Conservation (phyloP, 2,797 vertebrate species). For the Schizothorax lantsangensis region DNA sequence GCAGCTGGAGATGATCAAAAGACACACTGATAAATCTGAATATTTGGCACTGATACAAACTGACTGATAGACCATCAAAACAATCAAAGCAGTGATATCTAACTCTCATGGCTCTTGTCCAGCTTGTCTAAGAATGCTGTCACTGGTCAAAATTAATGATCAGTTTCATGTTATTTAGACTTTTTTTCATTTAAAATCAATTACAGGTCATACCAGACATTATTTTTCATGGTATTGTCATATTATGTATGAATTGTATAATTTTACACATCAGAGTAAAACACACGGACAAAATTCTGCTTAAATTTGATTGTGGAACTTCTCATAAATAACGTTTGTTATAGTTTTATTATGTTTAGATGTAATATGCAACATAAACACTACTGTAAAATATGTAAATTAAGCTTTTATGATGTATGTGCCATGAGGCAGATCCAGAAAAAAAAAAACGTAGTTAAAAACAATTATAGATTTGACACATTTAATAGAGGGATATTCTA, state of each 20-base stretch:
- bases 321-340: not conserved
- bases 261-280: not conserved
- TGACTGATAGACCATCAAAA: constrained; percentile 42
- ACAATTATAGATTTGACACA: constrained; percentile 41
- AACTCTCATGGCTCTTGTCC: not conserved
- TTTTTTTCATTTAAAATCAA: not conserved
- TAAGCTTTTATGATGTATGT: not conserved
- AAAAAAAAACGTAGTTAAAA: constrained; percentile 27
- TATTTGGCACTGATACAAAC: constrained; percentile 62
- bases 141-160: not conserved
- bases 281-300: not conserved
- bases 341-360: not conserved
- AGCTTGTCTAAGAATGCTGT: not conserved
- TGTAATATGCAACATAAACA: not conserved
- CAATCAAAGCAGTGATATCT: not conserved
- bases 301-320: not conserved
- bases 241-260: too few species aligned
- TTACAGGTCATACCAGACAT: not conserved
- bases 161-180: not conserved
- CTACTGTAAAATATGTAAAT: not conserved
- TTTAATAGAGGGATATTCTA: constrained; percentile 24
- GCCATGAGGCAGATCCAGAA: not conserved
- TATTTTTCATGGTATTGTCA: not conserved
- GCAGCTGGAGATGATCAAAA: constrained; percentile 74
- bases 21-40: constrained; percentile 61